Percentiles rank a stretch among this genome's conserved stretches.
These are phyloP conservation scores for Drosophila ananassae DNA, from an alignment of 1,140 invertebrate species.

Conservation along the genomic window DNA sequence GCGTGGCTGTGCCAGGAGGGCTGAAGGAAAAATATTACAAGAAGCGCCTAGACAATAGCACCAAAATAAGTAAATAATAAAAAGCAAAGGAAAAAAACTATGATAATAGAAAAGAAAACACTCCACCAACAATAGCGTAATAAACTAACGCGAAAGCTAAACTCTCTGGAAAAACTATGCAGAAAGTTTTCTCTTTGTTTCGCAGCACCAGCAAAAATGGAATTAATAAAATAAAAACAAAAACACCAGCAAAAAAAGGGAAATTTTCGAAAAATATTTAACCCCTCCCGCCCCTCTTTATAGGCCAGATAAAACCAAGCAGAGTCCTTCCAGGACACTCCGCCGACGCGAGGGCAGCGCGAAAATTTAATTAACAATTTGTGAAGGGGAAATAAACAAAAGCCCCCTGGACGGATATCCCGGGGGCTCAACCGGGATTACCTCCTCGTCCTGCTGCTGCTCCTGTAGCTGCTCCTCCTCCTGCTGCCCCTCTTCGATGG, in stretches of 20 bases:
- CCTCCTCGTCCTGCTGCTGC: neutral
- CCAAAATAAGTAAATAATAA: conserved; percentile 65
- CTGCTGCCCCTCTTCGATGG: neutral
- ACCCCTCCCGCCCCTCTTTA: conserved; percentile 16
- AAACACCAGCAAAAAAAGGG: neutral
- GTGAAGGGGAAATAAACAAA: conserved; percentile 38
- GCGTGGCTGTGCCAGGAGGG: conserved; percentile 13
- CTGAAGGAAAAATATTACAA: conserved; percentile 62
- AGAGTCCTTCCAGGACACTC: conserved; percentile 3
- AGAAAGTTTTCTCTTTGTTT: conserved; percentile 52
- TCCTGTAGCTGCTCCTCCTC: neutral
- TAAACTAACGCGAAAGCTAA: conserved; percentile 67
- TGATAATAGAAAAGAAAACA: conserved; percentile 9
- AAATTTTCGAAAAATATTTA: conserved; percentile 64
- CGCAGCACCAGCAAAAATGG: conserved; percentile 43
- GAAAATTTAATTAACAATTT: conserved; percentile 75
- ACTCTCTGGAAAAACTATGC: conserved; percentile 52
- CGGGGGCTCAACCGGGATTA: conserved; percentile 29
- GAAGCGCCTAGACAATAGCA: conserved; percentile 65
- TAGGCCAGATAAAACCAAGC: conserved; percentile 27
- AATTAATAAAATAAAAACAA: conserved; percentile 39
- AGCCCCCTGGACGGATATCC: conserved; percentile 40
- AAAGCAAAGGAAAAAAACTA: conserved; percentile 25
- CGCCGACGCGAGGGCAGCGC: conserved; percentile 16
- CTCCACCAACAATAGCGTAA: conserved; percentile 67